phyloP scores from a whole-genome alignment of 2,888 invertebrate species.

The Coelogynopora nodosa region DNA sequence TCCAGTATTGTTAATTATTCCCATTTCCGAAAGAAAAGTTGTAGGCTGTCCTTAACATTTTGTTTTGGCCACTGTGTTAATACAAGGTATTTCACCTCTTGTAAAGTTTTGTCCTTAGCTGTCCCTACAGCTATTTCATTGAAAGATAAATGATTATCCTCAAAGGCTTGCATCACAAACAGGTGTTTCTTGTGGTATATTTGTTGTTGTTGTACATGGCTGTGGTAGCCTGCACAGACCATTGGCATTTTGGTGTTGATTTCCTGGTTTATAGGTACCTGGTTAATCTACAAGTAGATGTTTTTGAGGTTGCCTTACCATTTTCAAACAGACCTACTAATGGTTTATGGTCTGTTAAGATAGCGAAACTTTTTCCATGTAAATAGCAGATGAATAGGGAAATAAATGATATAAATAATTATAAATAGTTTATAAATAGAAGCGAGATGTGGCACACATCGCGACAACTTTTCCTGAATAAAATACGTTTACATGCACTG shows the following conservation, averaged over 20 bases:
- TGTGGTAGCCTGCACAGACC: neutral
- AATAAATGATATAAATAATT: too few species aligned
- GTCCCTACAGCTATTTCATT: slow-evolving; percentile 1
- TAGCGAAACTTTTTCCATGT: slow-evolving; percentile 9
- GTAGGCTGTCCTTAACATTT: neutral
- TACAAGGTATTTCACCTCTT: neutral
- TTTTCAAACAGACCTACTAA: slow-evolving; percentile 27
- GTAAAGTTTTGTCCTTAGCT: neutral
- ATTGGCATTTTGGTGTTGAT: neutral
- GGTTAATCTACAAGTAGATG: neutral
- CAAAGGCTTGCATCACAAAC: neutral
- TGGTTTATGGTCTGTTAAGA: slow-evolving; percentile 30
- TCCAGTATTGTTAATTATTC: neutral
- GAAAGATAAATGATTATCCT: neutral
- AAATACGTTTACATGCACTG: too few species aligned
- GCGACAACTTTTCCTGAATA: too few species aligned
- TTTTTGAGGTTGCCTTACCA: slow-evolving; percentile 32
- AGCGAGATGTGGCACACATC: too few species aligned
- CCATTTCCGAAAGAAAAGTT: neutral
- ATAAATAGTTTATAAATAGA: too few species aligned
- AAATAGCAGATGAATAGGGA: neutral
- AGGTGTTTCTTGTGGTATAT: neutral
- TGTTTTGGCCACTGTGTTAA: neutral
- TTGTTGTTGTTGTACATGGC: neutral
- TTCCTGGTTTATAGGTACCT: slow-evolving; percentile 3